Conservation (phyloP, 2,113 vertebrate genomes). For the Chiloscyllium plagiosum region DNA sequence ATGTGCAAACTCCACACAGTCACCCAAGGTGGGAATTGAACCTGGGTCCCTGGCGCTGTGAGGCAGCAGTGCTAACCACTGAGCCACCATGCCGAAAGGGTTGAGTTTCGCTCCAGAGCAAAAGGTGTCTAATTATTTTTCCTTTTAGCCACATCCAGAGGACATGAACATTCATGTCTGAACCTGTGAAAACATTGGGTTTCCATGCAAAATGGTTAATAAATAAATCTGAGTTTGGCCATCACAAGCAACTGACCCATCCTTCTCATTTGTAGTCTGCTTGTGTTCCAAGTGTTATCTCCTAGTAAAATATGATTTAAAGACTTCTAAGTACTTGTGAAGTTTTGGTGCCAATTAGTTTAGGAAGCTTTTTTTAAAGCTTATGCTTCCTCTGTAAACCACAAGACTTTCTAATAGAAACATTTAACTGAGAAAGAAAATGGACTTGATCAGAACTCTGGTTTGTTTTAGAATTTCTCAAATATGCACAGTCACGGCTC, state of each 20-base stretch:
- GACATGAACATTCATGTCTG: neutral
- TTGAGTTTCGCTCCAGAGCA: too few species aligned
- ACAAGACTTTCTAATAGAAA: neutral
- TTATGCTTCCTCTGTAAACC: neutral
- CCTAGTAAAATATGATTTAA: neutral
- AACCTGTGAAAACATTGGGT: neutral
- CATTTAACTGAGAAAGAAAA: neutral
- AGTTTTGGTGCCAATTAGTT: neutral
- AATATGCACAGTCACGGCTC: neutral
- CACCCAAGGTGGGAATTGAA: too few species aligned
- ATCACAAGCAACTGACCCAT: neutral
- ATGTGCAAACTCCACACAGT: too few species aligned
- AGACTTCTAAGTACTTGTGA: neutral
- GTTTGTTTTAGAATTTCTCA: slow-evolving; percentile 11
- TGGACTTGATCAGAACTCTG: neutral
- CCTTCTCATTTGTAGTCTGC: neutral
- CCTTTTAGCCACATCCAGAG: too few species aligned
- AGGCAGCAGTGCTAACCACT: too few species aligned
- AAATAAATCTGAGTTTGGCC: neutral
- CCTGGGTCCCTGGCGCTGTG: too few species aligned
- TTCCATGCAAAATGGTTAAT: neutral
- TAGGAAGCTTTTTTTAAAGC: neutral
- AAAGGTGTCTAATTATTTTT: too few species aligned
- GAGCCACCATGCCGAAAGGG: too few species aligned
- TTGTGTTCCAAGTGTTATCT: neutral